A percentile compares a stretch with the other conserved stretches of the same genome.
Conservation (phyloP, 1,140 invertebrate genomes). For the Carcinoscorpius rotundicauda region DNA sequence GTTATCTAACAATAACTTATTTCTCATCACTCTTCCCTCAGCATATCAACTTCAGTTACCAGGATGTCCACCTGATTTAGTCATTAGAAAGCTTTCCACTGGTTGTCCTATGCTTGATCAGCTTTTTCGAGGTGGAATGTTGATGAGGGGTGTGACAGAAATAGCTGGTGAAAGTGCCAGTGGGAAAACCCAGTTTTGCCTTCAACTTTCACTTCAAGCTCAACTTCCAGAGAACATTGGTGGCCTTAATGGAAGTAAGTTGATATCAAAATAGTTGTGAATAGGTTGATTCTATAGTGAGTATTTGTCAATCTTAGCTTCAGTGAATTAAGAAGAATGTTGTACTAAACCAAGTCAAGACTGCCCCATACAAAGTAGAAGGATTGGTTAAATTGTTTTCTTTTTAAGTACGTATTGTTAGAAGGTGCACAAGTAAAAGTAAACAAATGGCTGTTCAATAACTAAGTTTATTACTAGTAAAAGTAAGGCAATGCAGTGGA, state of each 20-base stretch:
- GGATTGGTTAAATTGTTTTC: too few species aligned
- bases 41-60: background rate
- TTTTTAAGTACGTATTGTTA: too few species aligned
- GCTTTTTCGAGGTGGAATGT: slow-evolving; percentile 48
- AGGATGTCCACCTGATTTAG: background rate
- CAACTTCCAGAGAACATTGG: slow-evolving; percentile 39
- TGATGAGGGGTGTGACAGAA: slow-evolving; percentile 60
- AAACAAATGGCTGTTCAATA: too few species aligned
- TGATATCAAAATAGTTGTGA: background rate
- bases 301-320: too few species aligned
- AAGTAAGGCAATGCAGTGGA: too few species aligned
- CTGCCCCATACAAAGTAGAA: too few species aligned
- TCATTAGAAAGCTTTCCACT: background rate
- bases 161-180: slow-evolving; percentile 64
- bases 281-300: background rate
- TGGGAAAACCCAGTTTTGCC: slow-evolving; percentile 72
- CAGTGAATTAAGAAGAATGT: too few species aligned
- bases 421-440: too few species aligned
- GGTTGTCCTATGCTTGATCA: slow-evolving; percentile 4
- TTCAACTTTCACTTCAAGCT: slow-evolving; percentile 53
- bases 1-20: too few species aligned
- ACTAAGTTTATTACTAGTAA: too few species aligned
- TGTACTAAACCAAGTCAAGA: too few species aligned
- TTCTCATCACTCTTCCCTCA: too few species aligned
- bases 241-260: slow-evolving; percentile 38